Evolutionary conservation across 1,140 invertebrate genomes (phyloP).

Genomic region (Latrodectus geometricus): DNA sequence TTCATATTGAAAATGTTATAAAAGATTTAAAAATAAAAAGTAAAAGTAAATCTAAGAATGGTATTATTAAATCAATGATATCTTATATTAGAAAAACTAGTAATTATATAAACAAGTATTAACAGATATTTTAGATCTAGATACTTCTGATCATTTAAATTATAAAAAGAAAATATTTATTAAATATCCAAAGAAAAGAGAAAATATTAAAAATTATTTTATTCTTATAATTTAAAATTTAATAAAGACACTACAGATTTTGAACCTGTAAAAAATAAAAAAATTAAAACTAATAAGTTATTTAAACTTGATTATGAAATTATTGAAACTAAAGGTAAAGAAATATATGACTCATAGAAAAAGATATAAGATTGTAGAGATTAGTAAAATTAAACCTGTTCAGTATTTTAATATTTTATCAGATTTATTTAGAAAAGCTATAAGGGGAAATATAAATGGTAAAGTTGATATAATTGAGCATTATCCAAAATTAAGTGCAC

Average conservation of each 20-base stretch:
- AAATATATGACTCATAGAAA: background rate
- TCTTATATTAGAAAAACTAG: background rate
- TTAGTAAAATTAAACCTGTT: background rate
- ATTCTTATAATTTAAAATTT: background rate
- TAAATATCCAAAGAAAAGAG: background rate
- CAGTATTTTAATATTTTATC: constrained; percentile 7
- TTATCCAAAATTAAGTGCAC: too few species aligned
- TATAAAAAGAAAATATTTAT: background rate
- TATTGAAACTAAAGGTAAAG: background rate
- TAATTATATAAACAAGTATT: constrained; percentile 10
- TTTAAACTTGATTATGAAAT: constrained; percentile 11
- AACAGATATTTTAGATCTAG: background rate
- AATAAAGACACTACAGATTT: background rate
- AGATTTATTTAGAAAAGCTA: background rate
- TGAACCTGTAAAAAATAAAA: background rate
- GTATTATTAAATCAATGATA: background rate
- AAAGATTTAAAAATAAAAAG: too few species aligned
- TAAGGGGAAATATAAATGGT: background rate
- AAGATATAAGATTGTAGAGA: constrained; percentile 2
- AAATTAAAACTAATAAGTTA: background rate
- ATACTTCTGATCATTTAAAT: background rate
- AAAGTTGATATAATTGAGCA: too few species aligned
- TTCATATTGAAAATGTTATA: too few species aligned
- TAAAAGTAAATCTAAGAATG: too few species aligned
- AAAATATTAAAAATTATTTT: constrained; percentile 13